Evolutionary conservation across 2,113 vertebrate genomes (phyloP), one percentile per base, ranked within the genome.

Genomic region (Sterna hirundo): DNA sequence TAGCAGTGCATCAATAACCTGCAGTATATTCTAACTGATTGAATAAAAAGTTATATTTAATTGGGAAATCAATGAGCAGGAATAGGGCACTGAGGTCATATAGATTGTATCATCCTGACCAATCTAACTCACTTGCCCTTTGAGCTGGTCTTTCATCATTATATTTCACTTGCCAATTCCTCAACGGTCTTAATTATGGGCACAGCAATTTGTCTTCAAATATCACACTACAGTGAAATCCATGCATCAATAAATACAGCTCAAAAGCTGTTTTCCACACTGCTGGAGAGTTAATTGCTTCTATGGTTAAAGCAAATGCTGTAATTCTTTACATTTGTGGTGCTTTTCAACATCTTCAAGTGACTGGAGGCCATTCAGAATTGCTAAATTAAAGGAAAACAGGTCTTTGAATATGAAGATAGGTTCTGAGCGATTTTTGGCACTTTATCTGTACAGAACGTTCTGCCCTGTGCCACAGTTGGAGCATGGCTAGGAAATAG

Each of bases 181-280:
- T 97, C 93, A 90, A 34, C 36, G 5, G 70, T 96, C 97, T 98
- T 98, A 98, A 98, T 98, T 98, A 98, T 77, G 92, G 97, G 83
- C 94, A 96, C 70, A 92, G 97, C 83, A 97, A 98, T 98, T 98
- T 98, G 95, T 98, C 97, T 98, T 98, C 97, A 98, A 97, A 98
- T 98, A 98, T 98, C 97, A 98, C 96, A 98, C 95, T 85, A 61
- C 92, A 81, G 95, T 98, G 97, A 96, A 98, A 98, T 97, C 97
- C 96, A 95, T 98, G 97, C 97, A 98, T 98, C 97, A 49, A 98
- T 98, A 98, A 98, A 97, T 98, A 97, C 88, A 90, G 91, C 92
- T 98, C 97, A 97, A 97, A 97, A 96, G 94, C 36, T 95, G 96
- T 98, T 98, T 98, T 97, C 96, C 95, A 97, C 97, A 95, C 95